A percentile compares a stretch with the other conserved stretches of the same genome.
These are phyloP conservation scores for Petrolisthes manimaculis DNA, from an alignment of 2,888 invertebrate genomes.

Conservation along the genomic window DNA sequence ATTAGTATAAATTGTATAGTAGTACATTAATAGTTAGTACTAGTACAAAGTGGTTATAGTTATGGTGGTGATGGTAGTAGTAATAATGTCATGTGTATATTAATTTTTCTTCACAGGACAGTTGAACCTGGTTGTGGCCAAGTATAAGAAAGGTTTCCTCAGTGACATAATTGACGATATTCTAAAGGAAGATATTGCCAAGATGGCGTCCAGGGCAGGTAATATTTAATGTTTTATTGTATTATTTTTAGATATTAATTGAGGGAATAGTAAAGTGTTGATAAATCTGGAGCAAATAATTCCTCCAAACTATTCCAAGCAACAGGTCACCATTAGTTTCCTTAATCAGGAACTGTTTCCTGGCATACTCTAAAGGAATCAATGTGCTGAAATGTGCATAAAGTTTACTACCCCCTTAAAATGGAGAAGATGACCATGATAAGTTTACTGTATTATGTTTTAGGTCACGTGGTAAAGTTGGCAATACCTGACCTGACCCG, in stretches of 20 bases:
- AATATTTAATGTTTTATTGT: not conserved
- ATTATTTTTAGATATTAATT: no score
- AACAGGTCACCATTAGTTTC: no score
- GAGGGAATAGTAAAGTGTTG: no score
- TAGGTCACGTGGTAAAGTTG: slow-evolving; percentile 42
- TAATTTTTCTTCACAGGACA: slow-evolving; percentile 26
- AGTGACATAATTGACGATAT: slow-evolving; percentile 31
- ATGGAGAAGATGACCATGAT: not conserved
- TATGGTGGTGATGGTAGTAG: not conserved
- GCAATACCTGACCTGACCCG: slow-evolving; percentile 31
- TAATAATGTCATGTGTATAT: not conserved
- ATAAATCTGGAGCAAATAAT: no score
- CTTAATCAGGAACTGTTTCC: no score
- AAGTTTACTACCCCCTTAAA: no score
- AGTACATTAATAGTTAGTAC: no score
- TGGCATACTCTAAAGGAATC: not conserved
- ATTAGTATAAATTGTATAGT: no score
- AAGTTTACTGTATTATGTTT: not conserved
- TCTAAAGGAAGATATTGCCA: slow-evolving; percentile 36
- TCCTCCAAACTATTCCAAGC: no score
- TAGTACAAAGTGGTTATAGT: no score
- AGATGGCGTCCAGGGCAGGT: slow-evolving; percentile 47
- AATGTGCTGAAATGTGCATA: not conserved
- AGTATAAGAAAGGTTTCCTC: slow-evolving; percentile 44
- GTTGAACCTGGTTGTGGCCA: slow-evolving; percentile 44